Base-by-base conservation (phyloP, 2,113 vertebrate species). In the Gymnarchus niloticus region DNA sequence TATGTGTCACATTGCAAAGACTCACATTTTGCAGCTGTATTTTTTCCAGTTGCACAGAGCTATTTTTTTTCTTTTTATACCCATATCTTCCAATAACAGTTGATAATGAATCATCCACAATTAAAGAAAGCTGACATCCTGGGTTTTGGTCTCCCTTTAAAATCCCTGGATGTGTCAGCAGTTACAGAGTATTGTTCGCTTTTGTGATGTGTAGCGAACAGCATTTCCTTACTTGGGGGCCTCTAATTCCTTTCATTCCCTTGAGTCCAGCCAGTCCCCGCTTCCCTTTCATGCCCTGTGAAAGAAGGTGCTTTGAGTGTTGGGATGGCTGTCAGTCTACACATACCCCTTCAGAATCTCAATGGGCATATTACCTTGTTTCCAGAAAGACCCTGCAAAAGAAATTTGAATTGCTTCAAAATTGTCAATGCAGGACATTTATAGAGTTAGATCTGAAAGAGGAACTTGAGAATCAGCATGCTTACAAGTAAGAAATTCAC, bases 281-380 rank as follows among this genome's bases (percentile, higher is more conserved):
- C 54, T 88, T 25, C 12, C 94, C 94, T 87, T 94, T 94, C 54
- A 88, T 3, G 28, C 94, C 94, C 94, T 95, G 88, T 84, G 87
- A 85, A 91, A 56, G 59, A 8, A 25, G 28, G 37, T 69, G 44
- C 65, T 83, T 1, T 4, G 49, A 61, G 44, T 28, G 28, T 2
- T 9, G 52, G 56, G 87, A 88, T 87, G 33, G 78, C 6, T 65
- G 10, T 80, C 51, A 87, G 48, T 3, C 4, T 17, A 56, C 85
- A 37, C 41, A 83, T 57, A 19, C 52, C 52, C 14, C 51, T n/a
- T 7, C 7, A 23, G 81, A 86, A 81, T 81, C 6, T 61, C 21
- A 86, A 61, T 56, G 6, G 23, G 14, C 46, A 37, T 56, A 88
- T 89, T 83, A 94, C 94, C 92, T 93, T 94, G 56, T 85, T 87